Percentiles rank a stretch among this genome's conserved stretches.
phyloP scores from a whole-genome alignment of 2,888 invertebrate species.

The Tetheella fluctuosa region DNA sequence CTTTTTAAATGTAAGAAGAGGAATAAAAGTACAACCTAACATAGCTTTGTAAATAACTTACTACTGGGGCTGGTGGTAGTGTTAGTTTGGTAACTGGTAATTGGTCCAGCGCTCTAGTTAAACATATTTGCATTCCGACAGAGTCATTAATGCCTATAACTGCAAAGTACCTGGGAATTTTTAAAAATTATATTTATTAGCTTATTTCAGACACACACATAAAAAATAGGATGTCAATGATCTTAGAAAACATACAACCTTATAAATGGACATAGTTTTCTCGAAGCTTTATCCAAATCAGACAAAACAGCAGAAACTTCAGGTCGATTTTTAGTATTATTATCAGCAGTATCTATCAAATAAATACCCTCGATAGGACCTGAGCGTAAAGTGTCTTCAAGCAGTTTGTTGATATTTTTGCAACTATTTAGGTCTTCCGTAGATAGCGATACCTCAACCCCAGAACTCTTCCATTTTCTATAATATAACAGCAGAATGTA shows the following conservation, averaged over 20 bases:
- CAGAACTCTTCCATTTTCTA: background rate
- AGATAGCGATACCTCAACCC: slow-evolving; percentile 16
- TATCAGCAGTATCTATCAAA: slow-evolving; percentile 19
- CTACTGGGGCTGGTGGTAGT: background rate
- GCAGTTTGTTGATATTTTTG: background rate
- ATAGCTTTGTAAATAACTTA: background rate
- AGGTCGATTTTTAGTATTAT: background rate
- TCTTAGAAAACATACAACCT: slow-evolving; percentile 15
- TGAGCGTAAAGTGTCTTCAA: background rate
- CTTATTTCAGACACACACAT: too few species aligned
- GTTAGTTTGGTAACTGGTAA: slow-evolving; percentile 35
- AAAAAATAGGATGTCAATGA: too few species aligned
- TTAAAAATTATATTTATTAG: too few species aligned
- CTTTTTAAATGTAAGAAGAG: too few species aligned
- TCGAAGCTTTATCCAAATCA: slow-evolving; percentile 28
- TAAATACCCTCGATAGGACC: slow-evolving; percentile 28
- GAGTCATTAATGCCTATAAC: slow-evolving; percentile 23
- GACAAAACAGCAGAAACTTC: slow-evolving; percentile 13
- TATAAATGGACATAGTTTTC: slow-evolving; percentile 31
- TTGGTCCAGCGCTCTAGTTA: slow-evolving; percentile 28
- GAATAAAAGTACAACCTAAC: too few species aligned
- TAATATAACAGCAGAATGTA: background rate
- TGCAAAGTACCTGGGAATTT: slow-evolving; percentile 39
- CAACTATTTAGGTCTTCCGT: background rate
- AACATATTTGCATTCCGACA: slow-evolving; percentile 32